phyloP scores from a whole-genome alignment of 2,113 vertebrate species.

The Nicator chloris region DNA sequence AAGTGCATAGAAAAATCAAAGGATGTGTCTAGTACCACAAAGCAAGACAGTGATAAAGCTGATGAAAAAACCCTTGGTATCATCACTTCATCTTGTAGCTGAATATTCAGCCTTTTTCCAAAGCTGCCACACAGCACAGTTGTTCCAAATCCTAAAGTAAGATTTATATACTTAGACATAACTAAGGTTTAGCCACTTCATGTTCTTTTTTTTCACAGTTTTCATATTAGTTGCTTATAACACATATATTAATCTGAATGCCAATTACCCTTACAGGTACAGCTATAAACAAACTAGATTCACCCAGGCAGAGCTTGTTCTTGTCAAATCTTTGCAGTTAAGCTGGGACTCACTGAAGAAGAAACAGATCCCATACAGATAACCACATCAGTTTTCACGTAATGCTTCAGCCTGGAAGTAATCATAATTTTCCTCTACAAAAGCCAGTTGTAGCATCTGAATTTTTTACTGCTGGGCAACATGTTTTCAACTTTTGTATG shows the following conservation, averaged over 20 bases:
- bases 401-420: slow-evolving; percentile 21
- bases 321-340: background rate
- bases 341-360: background rate
- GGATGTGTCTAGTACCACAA: background rate
- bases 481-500: background rate
- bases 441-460: background rate
- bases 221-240: background rate
- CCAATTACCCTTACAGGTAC: background rate
- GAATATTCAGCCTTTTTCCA: background rate
- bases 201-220: background rate
- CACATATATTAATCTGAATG: background rate
- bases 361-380: background rate
- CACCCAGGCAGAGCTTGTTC: background rate
- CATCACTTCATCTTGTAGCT: background rate
- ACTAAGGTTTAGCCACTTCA: background rate
- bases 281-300: background rate
- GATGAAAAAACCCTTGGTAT: background rate
- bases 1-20: background rate
- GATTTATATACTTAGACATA: background rate
- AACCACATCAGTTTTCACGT: background rate
- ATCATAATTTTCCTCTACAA: background rate
- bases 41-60: background rate
- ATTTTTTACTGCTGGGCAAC: background rate
- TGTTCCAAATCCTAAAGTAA: background rate
- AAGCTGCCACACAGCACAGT: background rate